phyloP scores from a whole-genome alignment of 2,113 vertebrate genomes.

The Nettapus auritus region DNA sequence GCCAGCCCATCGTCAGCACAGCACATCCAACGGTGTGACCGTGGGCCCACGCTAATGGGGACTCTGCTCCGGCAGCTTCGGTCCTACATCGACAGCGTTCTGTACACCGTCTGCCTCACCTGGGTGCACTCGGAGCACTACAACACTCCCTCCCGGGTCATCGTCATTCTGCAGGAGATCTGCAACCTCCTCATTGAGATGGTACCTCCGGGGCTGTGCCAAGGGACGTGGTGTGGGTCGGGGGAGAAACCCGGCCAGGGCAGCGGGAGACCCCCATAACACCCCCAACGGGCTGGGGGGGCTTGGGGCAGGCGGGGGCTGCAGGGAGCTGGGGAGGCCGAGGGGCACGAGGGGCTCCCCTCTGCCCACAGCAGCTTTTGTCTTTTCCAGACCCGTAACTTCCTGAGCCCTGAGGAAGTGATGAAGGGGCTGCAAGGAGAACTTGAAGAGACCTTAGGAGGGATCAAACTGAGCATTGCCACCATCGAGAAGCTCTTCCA shows the following conservation, averaged over 20 bases:
- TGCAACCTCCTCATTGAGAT: constrained; percentile 81
- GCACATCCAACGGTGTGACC: too few species aligned
- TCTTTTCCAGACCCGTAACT: constrained; percentile 70
- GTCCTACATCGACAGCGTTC: constrained; percentile 46
- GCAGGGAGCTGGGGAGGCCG: background rate
- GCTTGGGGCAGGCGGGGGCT: background rate
- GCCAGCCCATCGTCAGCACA: fast-evolving
- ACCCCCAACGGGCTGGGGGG: fast-evolving
- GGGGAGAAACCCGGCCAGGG: fast-evolving
- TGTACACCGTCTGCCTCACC: constrained; percentile 74
- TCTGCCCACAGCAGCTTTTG: fast-evolving
- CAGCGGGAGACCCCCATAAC: fast-evolving
- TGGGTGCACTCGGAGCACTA: constrained; percentile 77
- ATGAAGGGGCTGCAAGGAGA: constrained; percentile 79
- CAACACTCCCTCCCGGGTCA: constrained; percentile 52
- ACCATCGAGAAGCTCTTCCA: constrained; percentile 70
- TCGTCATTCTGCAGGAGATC: constrained; percentile 82
- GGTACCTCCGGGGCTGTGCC: constrained; percentile 62
- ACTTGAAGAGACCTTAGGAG: constrained; percentile 43
- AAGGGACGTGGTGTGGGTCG: background rate
- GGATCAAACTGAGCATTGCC: constrained; percentile 60
- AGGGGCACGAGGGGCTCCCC: background rate
- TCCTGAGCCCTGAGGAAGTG: constrained; percentile 76
- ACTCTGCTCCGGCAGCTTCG: constrained; percentile 67
- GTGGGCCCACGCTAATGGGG: fast-evolving